Percentiles rank a stretch among this genome's conserved stretches.
These are phyloP conservation scores for Julus scandinavius DNA, from an alignment of 2,888 invertebrate species.

Conservation along the genomic window DNA sequence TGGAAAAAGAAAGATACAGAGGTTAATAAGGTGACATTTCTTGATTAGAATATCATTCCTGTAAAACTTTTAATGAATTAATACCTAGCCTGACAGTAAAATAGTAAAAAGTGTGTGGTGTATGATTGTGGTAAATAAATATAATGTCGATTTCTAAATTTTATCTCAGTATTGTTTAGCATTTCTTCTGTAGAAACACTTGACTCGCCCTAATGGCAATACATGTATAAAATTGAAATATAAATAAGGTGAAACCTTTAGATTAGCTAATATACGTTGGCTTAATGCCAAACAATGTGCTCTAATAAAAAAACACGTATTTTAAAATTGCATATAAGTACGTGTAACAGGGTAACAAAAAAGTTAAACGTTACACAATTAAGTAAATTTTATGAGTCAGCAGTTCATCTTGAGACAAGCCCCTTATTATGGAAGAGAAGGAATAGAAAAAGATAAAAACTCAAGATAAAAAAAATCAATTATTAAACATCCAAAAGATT, in stretches of 20 bases:
- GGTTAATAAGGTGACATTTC: too few species aligned
- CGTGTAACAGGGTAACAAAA: background rate
- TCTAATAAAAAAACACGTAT: background rate
- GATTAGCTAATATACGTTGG: background rate
- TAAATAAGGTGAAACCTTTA: slow-evolving; percentile 10
- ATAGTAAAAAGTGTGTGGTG: too few species aligned
- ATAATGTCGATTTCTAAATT: too few species aligned
- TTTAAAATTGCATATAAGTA: background rate
- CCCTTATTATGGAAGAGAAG: slow-evolving; percentile 28
- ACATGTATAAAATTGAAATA: background rate
- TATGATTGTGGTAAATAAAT: too few species aligned
- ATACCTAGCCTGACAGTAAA: too few species aligned
- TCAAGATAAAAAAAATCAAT: slow-evolving; percentile 33
- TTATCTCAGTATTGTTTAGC: too few species aligned
- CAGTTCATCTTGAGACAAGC: slow-evolving; percentile 41
- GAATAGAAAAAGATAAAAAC: slow-evolving; percentile 20
- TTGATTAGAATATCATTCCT: too few species aligned
- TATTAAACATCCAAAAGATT: background rate
- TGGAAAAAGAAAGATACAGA: too few species aligned
- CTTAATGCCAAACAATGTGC: background rate
- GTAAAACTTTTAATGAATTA: too few species aligned
- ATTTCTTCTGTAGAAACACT: background rate
- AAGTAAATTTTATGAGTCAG: slow-evolving; percentile 36
- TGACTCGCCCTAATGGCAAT: background rate
- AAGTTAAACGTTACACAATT: background rate